Evolutionary conservation across 2,888 invertebrate genomes (phyloP), one percentile per base, ranked within the genome.

Genomic region (Incurvaria masculella): DNA sequence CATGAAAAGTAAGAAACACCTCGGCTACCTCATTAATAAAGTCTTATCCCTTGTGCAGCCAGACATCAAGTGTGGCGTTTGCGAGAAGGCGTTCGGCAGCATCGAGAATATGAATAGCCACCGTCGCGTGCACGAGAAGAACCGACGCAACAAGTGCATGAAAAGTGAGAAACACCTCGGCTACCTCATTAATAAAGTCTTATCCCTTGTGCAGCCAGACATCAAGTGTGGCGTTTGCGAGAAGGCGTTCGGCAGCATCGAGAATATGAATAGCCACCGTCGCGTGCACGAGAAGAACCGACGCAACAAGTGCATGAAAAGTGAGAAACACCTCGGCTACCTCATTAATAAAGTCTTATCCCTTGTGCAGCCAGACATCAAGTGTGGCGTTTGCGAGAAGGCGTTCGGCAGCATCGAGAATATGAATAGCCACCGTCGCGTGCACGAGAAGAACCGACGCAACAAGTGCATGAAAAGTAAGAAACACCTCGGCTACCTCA

Each of bases 311-410:
- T 86, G 85, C 55, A 71, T 76, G 42, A 73, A 72, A 3, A 85
- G 85, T 54, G 82, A 81, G 11, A 85, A 85, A 67, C 80, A 81
- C 58, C 85, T 86, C 59, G 84, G 83, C 0, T 85, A 85, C 38
- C 81, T 23, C 4, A 23, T 10, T 23, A 23, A 23, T 10, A 10
- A 23, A 23, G 23, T 23, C 4, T 23, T 23, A 23, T 23, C 23
- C 4, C 23, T 23, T 46, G n/a, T n/a, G n/a, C 14, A 33, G 33
- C 33, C 33, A n/a, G 33, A 33, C 33, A 42, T 74, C 0, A 63
- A 65, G 49, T 79, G 79, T 52, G 53, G 52, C 1, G 59, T 57
- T 1, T 79, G 79, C 48, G 72, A 73, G 1, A 74, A 74, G 51
- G 62, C 74, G 10, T 70, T 61, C 38, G 70, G 69, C 48, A 73